Base-by-base conservation (phyloP, 2,113 vertebrate genomes). In the Rhea pennata region DNA sequence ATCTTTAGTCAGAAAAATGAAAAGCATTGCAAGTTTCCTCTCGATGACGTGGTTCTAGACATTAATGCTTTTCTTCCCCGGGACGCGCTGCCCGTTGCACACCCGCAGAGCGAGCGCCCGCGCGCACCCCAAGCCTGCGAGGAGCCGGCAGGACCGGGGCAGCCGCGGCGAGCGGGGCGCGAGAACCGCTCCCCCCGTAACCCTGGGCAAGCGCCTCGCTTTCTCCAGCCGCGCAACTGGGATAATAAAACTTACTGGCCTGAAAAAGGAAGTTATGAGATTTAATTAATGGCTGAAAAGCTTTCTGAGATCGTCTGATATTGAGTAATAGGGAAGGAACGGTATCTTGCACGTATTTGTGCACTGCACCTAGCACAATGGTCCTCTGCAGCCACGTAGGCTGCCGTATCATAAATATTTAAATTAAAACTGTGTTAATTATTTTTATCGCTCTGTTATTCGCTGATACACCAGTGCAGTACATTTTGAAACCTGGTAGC, bases 261-360 rank as follows among this genome's bases (percentile, higher is more conserved):
- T 96, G 92, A 95, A 96, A 96, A 96, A 92, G 84, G 84, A 91
- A 96, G 92, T 96, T 87, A 48, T 39, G 96, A 95, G 94, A 95
- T 92, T 95, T 93, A 96, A 97, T 96, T 97, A 96, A 94, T 87
- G 89, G 92, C 76, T 95, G 92, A 92, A 97, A 97, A 95, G 92
- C 81, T 89, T 89, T 72, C 81, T 36, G 91, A 94, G 95, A 95
- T 95, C 0, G 7, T 93, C 91, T 94, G 95, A 95, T 97, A 95
- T 26, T 74, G 87, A 84, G 84, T 83, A 93, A 94, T 85, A 84
- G 59, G 87, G 50, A 76, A 74, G 59, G 96, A 96, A 96, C 96
- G 95, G 92, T 93, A 59, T 82, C 54, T 92, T 96, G 15, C 79
- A 84, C 8, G 12, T 69, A 48, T 83, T 93, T 96, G 92, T 93